Conservation (phyloP, 2,113 vertebrate species). For the Dendrocopos noguchii region DNA sequence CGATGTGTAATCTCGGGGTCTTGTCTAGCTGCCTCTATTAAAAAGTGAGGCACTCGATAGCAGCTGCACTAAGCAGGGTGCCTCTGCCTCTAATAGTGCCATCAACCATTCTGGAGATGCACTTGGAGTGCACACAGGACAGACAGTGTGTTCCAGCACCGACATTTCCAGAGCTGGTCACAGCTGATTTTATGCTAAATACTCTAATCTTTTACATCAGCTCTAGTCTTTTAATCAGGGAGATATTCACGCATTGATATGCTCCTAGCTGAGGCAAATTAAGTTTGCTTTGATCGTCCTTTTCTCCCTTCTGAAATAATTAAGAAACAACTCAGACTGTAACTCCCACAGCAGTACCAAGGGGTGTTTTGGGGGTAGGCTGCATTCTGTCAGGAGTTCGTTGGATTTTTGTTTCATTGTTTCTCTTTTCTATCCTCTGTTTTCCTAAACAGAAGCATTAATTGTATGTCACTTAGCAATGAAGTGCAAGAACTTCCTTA, state of each 20-base stretch:
- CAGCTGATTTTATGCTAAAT: slow-evolving; percentile 50
- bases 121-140: neutral
- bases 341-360: neutral
- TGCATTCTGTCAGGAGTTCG: neutral
- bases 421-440: neutral
- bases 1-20: slow-evolving; percentile 43
- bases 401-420: neutral
- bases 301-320: neutral
- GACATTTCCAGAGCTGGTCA: slow-evolving; percentile 39
- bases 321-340: neutral
- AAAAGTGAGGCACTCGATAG: slow-evolving; percentile 50
- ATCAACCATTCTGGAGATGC: slow-evolving; percentile 50
- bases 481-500: neutral
- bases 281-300: slow-evolving; percentile 8
- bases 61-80: slow-evolving; percentile 51
- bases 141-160: neutral
- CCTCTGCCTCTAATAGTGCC: slow-evolving; percentile 51
- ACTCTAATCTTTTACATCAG: slow-evolving; percentile 24
- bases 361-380: neutral
- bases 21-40: slow-evolving; percentile 54
- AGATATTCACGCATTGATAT: slow-evolving; percentile 30
- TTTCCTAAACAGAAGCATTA: neutral
- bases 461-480: neutral
- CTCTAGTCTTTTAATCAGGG: slow-evolving; percentile 27
- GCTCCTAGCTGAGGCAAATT: slow-evolving; percentile 33